A percentile compares a stretch with the other conserved stretches of the same genome.
These are phyloP conservation scores for Sebastes jordani DNA, from an alignment of 2,797 vertebrate species.

Conservation along the genomic window DNA sequence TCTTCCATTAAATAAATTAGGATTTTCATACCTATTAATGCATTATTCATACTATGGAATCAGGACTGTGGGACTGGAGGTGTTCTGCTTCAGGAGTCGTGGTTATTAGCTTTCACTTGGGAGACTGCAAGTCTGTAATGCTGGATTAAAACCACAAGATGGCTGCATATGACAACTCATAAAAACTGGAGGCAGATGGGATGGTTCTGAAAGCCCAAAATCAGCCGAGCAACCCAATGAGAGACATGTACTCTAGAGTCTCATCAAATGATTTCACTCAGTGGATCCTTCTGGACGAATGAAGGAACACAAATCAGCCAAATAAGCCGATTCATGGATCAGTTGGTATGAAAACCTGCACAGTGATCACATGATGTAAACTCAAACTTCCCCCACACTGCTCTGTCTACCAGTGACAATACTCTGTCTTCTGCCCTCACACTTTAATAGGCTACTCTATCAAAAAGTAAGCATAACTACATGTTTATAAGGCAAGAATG, in stretches of 20 bases:
- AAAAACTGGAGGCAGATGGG: neutral
- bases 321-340: constrained; percentile 11
- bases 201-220: neutral
- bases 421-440: neutral
- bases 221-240: neutral
- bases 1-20: constrained; percentile 51
- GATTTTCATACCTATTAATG: constrained; percentile 33
- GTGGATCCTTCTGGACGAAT: constrained; percentile 12
- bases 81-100: constrained; percentile 15
- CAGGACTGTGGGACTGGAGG: neutral
- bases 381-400: neutral
- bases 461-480: too few species aligned
- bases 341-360: neutral
- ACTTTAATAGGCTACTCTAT: too few species aligned
- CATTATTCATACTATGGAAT: constrained; percentile 56
- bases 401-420: neutral
- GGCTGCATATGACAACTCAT: constrained; percentile 28
- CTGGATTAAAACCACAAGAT: constrained; percentile 40
- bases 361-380: neutral
- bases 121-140: constrained; percentile 9
- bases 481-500: too few species aligned
- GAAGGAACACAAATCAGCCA: neutral
- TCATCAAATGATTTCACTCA: constrained; percentile 8
- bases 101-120: neutral
- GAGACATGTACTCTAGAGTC: neutral